phyloP scores from a whole-genome alignment of 1,140 invertebrate species.

The Aphidius gifuensis region DNA sequence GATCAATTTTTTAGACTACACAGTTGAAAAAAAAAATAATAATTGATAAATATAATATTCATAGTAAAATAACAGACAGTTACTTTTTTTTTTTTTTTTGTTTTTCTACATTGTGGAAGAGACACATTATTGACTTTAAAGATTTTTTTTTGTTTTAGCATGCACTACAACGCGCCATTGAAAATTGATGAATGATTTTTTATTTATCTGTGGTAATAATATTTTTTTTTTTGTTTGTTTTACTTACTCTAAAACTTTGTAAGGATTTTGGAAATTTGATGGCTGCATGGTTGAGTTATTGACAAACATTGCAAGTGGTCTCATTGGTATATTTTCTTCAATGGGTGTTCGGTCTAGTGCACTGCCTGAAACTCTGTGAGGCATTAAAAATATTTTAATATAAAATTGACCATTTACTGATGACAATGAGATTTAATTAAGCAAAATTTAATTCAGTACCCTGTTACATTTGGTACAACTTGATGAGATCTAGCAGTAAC shows the following conservation, averaged over 20 bases:
- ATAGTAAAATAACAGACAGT: conserved; percentile 19
- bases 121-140: not conserved
- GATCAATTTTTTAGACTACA: conserved; percentile 18
- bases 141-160: conserved; percentile 21
- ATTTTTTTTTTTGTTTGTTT: conserved; percentile 12
- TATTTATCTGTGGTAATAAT: not conserved
- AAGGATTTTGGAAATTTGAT: conserved; percentile 56
- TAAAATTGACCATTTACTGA: too few species aligned
- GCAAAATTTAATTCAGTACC: conserved; percentile 32
- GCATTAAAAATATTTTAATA: too few species aligned
- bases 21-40: conserved; percentile 3
- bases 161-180: conserved; percentile 40
- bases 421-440: too few species aligned
- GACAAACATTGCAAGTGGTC: conserved; percentile 69
- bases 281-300: conserved; percentile 52
- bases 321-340: conserved; percentile 74
- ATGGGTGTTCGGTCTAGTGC: conserved; percentile 29
- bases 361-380: conserved; percentile 43
- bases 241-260: conserved; percentile 70
- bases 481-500: conserved; percentile 54
- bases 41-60: conserved; percentile 4
- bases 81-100: conserved; percentile 18
- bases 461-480: conserved; percentile 53
- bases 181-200: conserved; percentile 17
- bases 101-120: too few species aligned